These are phyloP conservation scores for Perdita meconis DNA, from an alignment of 2,888 invertebrate species.

Conservation along the genomic window DNA sequence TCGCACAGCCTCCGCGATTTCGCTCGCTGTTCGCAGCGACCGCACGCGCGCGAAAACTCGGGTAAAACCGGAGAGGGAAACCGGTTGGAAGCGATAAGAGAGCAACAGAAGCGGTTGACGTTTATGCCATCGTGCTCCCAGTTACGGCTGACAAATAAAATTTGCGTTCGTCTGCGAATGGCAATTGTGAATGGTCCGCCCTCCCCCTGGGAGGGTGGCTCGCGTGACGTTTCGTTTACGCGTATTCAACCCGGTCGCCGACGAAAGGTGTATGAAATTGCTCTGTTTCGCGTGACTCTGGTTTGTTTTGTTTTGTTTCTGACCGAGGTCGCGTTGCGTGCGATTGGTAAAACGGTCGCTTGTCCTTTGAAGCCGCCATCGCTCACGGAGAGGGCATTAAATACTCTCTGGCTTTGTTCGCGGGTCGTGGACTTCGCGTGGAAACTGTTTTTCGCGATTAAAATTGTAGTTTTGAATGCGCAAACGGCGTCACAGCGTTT, in stretches of 20 bases:
- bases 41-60: neutral
- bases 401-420: too few species aligned
- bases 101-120: slow-evolving; percentile 38
- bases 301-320: neutral
- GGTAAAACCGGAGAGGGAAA: neutral
- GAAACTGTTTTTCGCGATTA: too few species aligned
- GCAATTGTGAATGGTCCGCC: slow-evolving; percentile 39
- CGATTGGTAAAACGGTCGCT: neutral
- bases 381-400: neutral
- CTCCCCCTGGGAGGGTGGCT: neutral
- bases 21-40: slow-evolving; percentile 9
- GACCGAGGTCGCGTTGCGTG: neutral
- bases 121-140: slow-evolving; percentile 48
- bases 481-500: too few species aligned
- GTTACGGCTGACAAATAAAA: slow-evolving; percentile 54
- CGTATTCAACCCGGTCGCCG: slow-evolving; percentile 24
- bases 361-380: neutral
- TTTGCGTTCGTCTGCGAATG: slow-evolving; percentile 47
- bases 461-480: too few species aligned
- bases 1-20: slow-evolving; percentile 15
- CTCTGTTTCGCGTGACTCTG: slow-evolving; percentile 2
- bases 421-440: too few species aligned
- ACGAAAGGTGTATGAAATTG: slow-evolving; percentile 30
- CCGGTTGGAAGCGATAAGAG: slow-evolving; percentile 45
- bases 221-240: slow-evolving; percentile 28